Percentiles rank a stretch among this genome's conserved stretches.
phyloP scores from a whole-genome alignment of 2,113 vertebrate species.

The Cyphotilapia sp. region DNA sequence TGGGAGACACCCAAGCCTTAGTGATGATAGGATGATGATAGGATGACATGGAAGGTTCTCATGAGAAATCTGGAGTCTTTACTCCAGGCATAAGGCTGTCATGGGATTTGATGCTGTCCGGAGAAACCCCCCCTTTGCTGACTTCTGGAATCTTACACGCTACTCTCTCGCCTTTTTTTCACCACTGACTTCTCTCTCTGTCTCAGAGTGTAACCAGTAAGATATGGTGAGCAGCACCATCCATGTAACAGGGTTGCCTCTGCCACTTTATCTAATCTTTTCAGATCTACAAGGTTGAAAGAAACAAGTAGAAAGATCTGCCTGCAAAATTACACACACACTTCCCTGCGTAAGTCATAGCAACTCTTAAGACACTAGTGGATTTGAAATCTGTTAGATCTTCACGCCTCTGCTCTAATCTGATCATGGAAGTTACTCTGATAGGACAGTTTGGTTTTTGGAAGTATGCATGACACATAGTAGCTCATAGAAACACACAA shows the following conservation, averaged over 20 bases:
- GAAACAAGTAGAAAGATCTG: background rate
- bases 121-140: background rate
- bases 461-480: background rate
- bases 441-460: background rate
- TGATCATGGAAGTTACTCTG: background rate
- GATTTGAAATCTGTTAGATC: constrained; percentile 4
- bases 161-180: background rate
- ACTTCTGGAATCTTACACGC: background rate
- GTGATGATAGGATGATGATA: background rate
- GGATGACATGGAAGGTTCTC: background rate
- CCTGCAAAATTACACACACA: background rate
- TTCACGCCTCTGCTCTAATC: background rate
- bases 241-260: background rate
- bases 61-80: background rate
- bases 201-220: background rate
- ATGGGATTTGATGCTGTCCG: background rate
- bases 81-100: background rate
- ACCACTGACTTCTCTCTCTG: background rate
- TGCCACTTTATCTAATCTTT: background rate
- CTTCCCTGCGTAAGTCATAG: background rate
- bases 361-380: background rate
- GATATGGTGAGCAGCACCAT: background rate
- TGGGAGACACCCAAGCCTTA: background rate
- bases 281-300: background rate
- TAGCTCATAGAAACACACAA: background rate